These are phyloP conservation scores for Rousettus leschenaultii DNA, from an alignment of 2,113 vertebrate genomes.

Conservation along the genomic window DNA sequence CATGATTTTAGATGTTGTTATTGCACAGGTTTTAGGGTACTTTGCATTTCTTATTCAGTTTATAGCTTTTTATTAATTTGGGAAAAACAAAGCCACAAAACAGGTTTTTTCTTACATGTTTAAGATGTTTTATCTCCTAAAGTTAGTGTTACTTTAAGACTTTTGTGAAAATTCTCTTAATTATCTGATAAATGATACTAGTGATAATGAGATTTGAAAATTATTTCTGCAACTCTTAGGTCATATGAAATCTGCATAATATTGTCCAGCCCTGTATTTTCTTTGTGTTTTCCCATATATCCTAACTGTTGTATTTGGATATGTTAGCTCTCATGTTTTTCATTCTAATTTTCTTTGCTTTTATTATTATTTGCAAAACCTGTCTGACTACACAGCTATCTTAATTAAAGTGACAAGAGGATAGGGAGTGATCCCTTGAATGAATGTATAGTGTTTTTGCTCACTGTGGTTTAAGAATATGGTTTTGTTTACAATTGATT, in stretches of 20 bases:
- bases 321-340: conserved; percentile 22
- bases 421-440: conserved; percentile 41
- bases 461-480: conserved; percentile 87
- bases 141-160: conserved; percentile 29
- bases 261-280: background rate
- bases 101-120: background rate
- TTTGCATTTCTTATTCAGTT: conserved; percentile 26
- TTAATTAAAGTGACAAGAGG: conserved; percentile 16
- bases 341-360: conserved; percentile 23
- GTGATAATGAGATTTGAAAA: conserved; percentile 40
- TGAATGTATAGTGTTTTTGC: conserved; percentile 77
- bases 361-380: conserved; percentile 41
- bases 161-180: conserved; percentile 44
- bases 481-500: conserved; percentile 56
- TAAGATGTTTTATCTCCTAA: conserved; percentile 12
- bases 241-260: conserved; percentile 15
- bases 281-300: background rate
- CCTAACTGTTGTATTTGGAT: conserved; percentile 7
- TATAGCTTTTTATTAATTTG: conserved; percentile 32
- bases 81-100: background rate
- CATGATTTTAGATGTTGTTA: conserved; percentile 3
- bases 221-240: conserved; percentile 19
- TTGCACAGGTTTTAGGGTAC: background rate
- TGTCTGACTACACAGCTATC: background rate
- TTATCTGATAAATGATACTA: conserved; percentile 21